phyloP scores from a whole-genome alignment of 2,797 vertebrate species.

The Peromyscus nudipes region DNA sequence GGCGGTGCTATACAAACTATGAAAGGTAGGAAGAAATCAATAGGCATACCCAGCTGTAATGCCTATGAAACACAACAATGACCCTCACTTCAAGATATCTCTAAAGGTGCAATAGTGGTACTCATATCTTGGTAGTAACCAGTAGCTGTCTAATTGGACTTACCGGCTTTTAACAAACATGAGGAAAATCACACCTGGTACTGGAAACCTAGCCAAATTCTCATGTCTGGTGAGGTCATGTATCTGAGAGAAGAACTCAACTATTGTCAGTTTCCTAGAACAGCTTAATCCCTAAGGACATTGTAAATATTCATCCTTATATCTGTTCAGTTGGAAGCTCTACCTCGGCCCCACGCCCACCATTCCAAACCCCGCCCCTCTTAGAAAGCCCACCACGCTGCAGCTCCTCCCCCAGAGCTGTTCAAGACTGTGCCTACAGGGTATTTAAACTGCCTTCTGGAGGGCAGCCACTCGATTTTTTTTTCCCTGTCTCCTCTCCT shows the following conservation, averaged over 20 bases:
- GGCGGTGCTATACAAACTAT: not conserved
- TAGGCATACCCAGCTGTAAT: not conserved
- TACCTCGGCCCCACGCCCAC: no score
- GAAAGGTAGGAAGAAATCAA: not conserved
- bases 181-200: not conserved
- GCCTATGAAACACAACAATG: not conserved
- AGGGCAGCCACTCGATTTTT: no score
- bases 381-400: no score
- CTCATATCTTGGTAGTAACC: not conserved
- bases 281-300: not conserved
- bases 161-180: not conserved
- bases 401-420: no score
- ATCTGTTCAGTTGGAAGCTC: no score
- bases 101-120: not conserved
- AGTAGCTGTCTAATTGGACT: not conserved
- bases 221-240: not conserved
- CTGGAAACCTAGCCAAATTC: not conserved
- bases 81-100: not conserved
- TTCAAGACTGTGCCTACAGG: no score
- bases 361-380: no score
- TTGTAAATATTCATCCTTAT: not conserved
- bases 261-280: not conserved
- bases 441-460: no score
- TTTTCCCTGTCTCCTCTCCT: no score
- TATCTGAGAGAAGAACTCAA: not conserved